Percentiles rank a stretch among this genome's conserved stretches.
phyloP scores from a whole-genome alignment of 2,797 vertebrate genomes.

The Myotis pilosus region DNA sequence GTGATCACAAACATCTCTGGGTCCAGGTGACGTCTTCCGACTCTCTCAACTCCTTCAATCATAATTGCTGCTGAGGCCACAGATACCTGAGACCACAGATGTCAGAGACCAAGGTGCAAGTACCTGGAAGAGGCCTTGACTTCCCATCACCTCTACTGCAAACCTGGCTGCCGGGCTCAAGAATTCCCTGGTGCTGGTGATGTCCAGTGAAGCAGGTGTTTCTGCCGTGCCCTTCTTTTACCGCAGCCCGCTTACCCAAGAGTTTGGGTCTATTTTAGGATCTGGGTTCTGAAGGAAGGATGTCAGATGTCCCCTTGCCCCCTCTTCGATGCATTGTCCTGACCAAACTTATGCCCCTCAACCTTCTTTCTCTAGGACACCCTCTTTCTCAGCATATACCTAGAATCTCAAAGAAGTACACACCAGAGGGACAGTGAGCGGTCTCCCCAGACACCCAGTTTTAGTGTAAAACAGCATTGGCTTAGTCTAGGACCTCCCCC shows the following conservation, averaged over 20 bases:
- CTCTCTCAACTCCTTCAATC: background rate
- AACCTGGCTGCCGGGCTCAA: background rate
- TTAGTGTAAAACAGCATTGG: background rate
- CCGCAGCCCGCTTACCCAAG: background rate
- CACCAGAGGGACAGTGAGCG: no score
- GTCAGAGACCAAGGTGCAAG: background rate
- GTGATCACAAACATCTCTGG: background rate
- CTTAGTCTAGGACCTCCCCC: background rate
- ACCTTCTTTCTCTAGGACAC: background rate
- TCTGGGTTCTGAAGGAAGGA: background rate
- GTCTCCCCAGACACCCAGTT: background rate
- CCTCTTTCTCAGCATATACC: background rate
- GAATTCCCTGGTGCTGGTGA: background rate
- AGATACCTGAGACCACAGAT: background rate
- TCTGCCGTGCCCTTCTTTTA: background rate
- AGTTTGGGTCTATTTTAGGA: background rate
- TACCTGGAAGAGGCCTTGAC: background rate
- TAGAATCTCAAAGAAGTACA: background rate
- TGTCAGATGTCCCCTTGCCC: background rate
- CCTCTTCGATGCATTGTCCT: background rate
- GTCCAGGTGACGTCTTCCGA: background rate
- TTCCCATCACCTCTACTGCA: background rate
- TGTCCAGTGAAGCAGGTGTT: background rate
- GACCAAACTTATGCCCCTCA: background rate
- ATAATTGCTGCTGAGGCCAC: background rate